A percentile compares a stretch with the other conserved stretches of the same genome.
Evolutionary conservation across 2,888 invertebrate genomes (phyloP).

Genomic region (Orthosia cruda): DNA sequence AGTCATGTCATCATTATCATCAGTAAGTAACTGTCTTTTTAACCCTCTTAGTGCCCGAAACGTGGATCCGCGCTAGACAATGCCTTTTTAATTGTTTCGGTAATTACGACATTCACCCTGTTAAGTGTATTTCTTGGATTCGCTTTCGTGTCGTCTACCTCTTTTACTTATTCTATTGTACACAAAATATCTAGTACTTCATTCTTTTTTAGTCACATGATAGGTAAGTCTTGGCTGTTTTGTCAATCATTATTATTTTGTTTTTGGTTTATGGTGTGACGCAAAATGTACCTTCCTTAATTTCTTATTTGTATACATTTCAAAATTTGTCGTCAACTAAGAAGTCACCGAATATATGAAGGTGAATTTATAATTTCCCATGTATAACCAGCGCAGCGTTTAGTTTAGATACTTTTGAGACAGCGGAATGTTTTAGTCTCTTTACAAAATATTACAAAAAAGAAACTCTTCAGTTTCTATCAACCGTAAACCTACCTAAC

Average conservation of each 20-base stretch:
- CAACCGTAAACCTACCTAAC: not conserved
- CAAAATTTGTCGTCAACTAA: not conserved
- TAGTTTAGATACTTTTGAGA: not conserved
- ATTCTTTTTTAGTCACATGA: not conserved
- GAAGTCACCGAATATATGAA: too few relatives aligned
- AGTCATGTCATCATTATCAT: slow-evolving; percentile 3
- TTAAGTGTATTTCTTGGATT: not conserved
- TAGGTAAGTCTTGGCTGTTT: not conserved
- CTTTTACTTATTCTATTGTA: not conserved
- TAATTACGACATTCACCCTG: too few relatives aligned
- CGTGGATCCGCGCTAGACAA: too few relatives aligned
- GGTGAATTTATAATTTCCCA: not conserved
- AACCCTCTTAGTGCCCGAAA: too few relatives aligned
- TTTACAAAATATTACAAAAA: not conserved
- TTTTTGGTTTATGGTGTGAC: too few relatives aligned
- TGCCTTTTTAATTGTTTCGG: too few relatives aligned
- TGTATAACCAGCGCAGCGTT: not conserved
- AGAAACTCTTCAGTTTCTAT: not conserved
- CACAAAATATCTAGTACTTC: not conserved
- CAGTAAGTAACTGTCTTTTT: not conserved
- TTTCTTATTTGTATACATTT: not conserved
- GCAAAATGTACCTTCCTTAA: too few relatives aligned
- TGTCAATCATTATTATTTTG: not conserved
- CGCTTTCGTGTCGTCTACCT: not conserved
- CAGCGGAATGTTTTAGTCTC: not conserved